Evolutionary conservation across 2,888 invertebrate species (phyloP), one percentile per base, ranked within the genome.

Genomic region (Agrochola macilenta): DNA sequence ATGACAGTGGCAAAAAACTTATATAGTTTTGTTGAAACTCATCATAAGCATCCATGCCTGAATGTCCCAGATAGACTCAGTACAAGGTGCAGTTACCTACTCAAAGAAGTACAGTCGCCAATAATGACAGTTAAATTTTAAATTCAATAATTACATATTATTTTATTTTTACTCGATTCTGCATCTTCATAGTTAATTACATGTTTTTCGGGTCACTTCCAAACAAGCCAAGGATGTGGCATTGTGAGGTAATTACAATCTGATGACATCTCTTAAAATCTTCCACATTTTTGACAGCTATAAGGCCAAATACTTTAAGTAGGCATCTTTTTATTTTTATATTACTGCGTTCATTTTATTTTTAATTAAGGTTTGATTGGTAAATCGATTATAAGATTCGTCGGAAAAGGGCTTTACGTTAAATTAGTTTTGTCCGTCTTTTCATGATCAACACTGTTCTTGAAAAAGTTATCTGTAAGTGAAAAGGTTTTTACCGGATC

Each of bases 191-290:
- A 78, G 63, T 82, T 86, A 82, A 82, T 84, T 74, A 72, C 61
- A 30, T 73, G 64, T 58, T 74, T 76, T 70, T 78, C 74, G 69
- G 78, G 82, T 84, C 72, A 78, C 76, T 75, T 79, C 75, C 86
- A 84, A 82, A 86, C 75, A 84, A 86, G 86, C 70, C 75, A 84
- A 86, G 86, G 84, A 65, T 71, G 8, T 57, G 79, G 17, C 83
- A 86, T 83, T 84, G 73, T 54, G 23, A 23, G 71, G 64, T 86
- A 86, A 86, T 84, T 82, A 64, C 61, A 17, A 74, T 74, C 84
- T 79, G 83, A 82, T 84, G 86, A 85, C 83, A 82, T 79, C 75
- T 84, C 46, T 73, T 82, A 60, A 82, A 83, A 76, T 83, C 65
- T 73, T 83, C 69, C 64, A 76, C 76, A 54, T 63, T 68, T 85